phyloP scores from a whole-genome alignment of 2,888 invertebrate species.

The Lamellibrachia satsuma region DNA sequence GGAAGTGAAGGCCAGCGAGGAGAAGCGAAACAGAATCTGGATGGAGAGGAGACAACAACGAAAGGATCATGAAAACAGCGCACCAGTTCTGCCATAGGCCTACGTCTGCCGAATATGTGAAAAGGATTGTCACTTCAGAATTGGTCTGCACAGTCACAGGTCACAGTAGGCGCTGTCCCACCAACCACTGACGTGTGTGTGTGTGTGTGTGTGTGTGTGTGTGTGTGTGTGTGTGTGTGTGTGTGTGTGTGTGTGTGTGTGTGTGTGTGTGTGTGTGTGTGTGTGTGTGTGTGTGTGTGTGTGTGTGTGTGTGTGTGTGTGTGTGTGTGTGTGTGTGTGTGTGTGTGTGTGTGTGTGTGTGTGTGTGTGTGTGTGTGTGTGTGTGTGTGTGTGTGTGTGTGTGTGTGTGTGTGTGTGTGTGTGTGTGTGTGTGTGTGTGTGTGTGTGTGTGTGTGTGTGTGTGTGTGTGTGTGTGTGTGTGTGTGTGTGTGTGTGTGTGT shows the following conservation, averaged over 20 bases:
- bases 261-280: constrained; percentile 19
- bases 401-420: constrained; percentile 19
- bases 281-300: constrained; percentile 19
- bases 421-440: constrained; percentile 19
- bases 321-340: constrained; percentile 14
- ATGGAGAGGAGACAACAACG: too few species aligned
- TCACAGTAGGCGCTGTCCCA: too few species aligned
- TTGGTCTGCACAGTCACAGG: too few species aligned
- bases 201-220: constrained; percentile 19
- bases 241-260: constrained; percentile 19
- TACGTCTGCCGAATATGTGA: too few species aligned
- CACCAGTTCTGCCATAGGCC: too few species aligned
- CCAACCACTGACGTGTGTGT: too few species aligned
- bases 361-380: constrained; percentile 19
- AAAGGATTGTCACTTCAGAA: too few species aligned
- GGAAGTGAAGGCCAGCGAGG: too few species aligned
- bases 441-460: constrained; percentile 19
- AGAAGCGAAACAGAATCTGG: too few species aligned
- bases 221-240: constrained; percentile 19
- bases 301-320: constrained; percentile 19
- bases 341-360: constrained; percentile 19
- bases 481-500: constrained; percentile 19
- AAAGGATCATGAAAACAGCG: too few species aligned
- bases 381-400: constrained; percentile 19
- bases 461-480: constrained; percentile 19